Conservation (phyloP, 2,797 vertebrate genomes). For the Crypturellus tataupa region DNA sequence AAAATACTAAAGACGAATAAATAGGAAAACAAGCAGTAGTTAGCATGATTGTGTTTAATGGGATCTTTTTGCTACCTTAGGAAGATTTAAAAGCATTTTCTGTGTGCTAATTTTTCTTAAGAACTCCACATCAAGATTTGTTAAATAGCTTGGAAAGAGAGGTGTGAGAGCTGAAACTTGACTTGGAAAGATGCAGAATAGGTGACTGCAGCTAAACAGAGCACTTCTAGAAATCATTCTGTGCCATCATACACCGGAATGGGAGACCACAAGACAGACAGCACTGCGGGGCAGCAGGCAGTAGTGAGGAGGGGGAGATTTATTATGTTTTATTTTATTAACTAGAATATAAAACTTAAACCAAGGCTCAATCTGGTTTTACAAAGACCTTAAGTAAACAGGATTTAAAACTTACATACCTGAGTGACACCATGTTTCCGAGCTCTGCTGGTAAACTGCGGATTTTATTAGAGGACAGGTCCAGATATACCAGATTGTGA, state of each 20-base stretch:
- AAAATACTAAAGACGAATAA: neutral
- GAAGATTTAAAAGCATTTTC: neutral
- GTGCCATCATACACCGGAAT: neutral
- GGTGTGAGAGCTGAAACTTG: neutral
- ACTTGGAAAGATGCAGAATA: neutral
- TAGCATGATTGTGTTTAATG: neutral
- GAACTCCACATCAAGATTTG: neutral
- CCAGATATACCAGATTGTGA: constrained; percentile 98
- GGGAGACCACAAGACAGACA: constrained; percentile 1
- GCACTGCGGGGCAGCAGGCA: neutral
- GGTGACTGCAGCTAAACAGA: neutral
- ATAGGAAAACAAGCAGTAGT: neutral
- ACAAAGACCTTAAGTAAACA: neutral
- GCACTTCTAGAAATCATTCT: neutral
- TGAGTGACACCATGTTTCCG: constrained; percentile 99
- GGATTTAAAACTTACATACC: constrained; percentile 76
- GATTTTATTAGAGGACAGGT: constrained; percentile 98
- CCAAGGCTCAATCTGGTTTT: neutral
- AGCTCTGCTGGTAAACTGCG: constrained; percentile 98
- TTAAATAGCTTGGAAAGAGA: neutral
- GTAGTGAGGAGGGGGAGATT: neutral
- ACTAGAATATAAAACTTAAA: neutral
- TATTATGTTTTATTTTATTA: neutral
- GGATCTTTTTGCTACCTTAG: neutral
- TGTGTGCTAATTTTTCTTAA: neutral